Evolutionary conservation across 1,140 invertebrate species (phyloP), one percentile per base, ranked within the genome.

Genomic region (Samia ricini): DNA sequence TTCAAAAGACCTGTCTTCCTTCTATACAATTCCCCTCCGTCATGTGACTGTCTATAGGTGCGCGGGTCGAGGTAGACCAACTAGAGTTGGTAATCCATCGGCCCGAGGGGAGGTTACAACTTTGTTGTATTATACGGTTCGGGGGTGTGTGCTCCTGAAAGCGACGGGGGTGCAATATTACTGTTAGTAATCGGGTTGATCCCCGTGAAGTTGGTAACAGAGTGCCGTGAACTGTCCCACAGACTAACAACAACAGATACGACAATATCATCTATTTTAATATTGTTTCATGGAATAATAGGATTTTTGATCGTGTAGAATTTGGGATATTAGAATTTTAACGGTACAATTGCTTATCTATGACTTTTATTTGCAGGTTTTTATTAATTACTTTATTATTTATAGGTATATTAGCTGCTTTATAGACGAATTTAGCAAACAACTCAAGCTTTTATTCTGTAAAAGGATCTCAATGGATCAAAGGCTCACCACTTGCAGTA

Each of bases 141-240:
- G 72, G 60, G 63, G 72, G 61, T 66, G 72, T 64, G 66, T 61
- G 67, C 74, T 67, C 68, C 61, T 69, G 69, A 74, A n/a, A 81
- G 78, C 71, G 76, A 74, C 71, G 76, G 77, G 78, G 80, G 82
- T 77, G 72, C 74, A 69, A 74, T 75, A 83, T 85, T 83, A 78
- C 82, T 65, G 69, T 73, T 69, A 76, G 81, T 86, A 83, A 86
- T 86, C 80, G 79, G 76, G 79, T 77, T 84, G 81, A 82, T 86
- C 83, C 79, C 80, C 60, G 76, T 80, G 79, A 84, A 80, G 81
- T 81, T 78, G 76, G 74, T 71, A 80, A 79, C 80, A 71, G 72
- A 77, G 74, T 79, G 77, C 63, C 68, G 62, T 55, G 52, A 55
- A 55, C 52, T 55, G 52, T 55, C 12, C 52, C 2, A 23, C 24